These are phyloP conservation scores for Aphelenchoides fujianensis DNA, from an alignment of 1,140 invertebrate genomes.

Conservation along the genomic window DNA sequence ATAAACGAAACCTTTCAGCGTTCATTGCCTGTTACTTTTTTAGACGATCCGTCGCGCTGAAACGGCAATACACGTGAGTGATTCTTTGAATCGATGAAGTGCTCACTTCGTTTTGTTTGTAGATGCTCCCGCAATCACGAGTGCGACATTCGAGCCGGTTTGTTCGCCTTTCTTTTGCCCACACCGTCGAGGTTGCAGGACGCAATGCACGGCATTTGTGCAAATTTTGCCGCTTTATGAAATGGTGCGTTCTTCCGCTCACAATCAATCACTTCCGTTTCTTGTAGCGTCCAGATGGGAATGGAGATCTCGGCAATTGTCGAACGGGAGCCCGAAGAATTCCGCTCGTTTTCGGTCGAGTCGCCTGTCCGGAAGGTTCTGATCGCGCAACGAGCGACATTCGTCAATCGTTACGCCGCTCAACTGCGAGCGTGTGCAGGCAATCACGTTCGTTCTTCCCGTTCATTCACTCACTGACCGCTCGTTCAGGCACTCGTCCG, in stretches of 20 bases:
- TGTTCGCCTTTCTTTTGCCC: not conserved
- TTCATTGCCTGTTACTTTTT: too few species aligned
- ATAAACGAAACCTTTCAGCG: too few species aligned
- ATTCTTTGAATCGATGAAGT: not conserved
- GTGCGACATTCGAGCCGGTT: not conserved
- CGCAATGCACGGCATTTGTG: not conserved
- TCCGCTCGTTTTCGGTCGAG: not conserved
- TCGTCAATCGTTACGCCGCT: constrained; percentile 6
- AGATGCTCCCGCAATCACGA: not conserved
- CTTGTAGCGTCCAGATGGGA: not conserved
- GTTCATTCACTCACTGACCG: not conserved
- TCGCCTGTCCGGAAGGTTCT: not conserved
- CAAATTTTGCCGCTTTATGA: not conserved
- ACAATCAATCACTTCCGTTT: too few species aligned
- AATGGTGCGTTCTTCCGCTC: too few species aligned
- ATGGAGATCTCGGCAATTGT: not conserved
- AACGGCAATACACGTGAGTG: too few species aligned
- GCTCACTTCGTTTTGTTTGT: not conserved
- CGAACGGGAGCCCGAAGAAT: not conserved
- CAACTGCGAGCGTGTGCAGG: not conserved
- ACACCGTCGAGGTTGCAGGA: not conserved
- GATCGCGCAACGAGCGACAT: not conserved
- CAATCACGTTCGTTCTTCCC: not conserved
- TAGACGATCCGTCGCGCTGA: too few species aligned
- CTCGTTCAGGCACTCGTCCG: not conserved